These are phyloP conservation scores for Trachymyrmex cornetzi DNA, from an alignment of 1,140 invertebrate species.

Conservation along the genomic window DNA sequence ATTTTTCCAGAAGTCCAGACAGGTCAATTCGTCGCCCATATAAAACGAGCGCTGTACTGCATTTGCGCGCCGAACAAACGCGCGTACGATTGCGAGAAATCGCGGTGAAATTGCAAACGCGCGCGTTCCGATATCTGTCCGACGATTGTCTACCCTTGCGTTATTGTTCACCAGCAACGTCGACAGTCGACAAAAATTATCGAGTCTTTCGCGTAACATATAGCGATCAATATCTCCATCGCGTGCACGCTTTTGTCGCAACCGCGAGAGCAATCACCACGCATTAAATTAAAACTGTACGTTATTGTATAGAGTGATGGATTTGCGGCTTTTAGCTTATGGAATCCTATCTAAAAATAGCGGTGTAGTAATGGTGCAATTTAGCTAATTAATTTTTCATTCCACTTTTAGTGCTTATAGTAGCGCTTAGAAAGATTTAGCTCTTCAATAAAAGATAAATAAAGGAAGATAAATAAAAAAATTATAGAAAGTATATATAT, in stretches of 20 bases:
- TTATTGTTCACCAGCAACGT: slow-evolving; percentile 44
- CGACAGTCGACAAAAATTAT: slow-evolving; percentile 36
- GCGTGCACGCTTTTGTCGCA: slow-evolving; percentile 17
- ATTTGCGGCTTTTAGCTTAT: neutral
- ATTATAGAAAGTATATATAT: neutral
- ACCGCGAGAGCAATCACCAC: neutral
- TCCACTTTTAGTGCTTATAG: neutral
- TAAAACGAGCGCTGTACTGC: slow-evolving; percentile 18
- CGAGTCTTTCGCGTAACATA: slow-evolving; percentile 39
- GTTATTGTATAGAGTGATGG: neutral
- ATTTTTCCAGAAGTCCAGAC: slow-evolving; percentile 49
- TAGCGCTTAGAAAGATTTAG: neutral
- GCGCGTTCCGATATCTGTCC: slow-evolving; percentile 39
- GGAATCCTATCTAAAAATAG: neutral
- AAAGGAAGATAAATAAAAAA: neutral
- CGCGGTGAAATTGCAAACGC: slow-evolving; percentile 22
- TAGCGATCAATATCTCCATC: slow-evolving; percentile 39
- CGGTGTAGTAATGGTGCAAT: neutral
- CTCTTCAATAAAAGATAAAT: neutral
- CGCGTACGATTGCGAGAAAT: slow-evolving; percentile 30
- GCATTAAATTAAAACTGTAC: slow-evolving; percentile 34
- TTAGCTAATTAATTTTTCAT: slow-evolving; percentile 3
- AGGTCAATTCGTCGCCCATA: slow-evolving; percentile 50
- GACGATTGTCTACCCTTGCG: slow-evolving; percentile 42
- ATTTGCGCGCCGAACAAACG: slow-evolving; percentile 35